These are phyloP conservation scores for Styela plicata DNA, from an alignment of 23 tunicate species.

Conservation along the genomic window DNA sequence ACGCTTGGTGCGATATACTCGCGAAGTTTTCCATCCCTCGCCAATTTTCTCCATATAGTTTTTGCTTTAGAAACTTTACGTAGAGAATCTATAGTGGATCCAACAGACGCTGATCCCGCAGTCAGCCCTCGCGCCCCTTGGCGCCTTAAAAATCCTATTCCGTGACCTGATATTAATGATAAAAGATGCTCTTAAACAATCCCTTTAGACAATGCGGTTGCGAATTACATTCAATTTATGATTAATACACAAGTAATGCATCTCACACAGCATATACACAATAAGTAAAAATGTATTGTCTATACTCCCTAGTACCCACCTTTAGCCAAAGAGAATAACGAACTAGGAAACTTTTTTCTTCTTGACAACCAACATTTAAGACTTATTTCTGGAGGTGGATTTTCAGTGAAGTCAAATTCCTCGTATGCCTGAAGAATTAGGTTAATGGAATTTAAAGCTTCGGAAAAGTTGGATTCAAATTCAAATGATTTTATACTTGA, in stretches of 20 bases:
- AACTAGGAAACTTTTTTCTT: slow-evolving; percentile 6
- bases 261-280: no score
- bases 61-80: neutral
- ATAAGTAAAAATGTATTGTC: no score
- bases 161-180: no score
- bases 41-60: slow-evolving; percentile 1
- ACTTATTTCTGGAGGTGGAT: neutral
- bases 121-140: neutral
- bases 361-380: neutral
- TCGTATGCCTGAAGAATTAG: neutral
- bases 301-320: no score
- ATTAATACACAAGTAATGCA: no score
- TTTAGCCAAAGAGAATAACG: neutral
- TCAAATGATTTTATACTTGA: no score
- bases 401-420: neutral
- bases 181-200: no score
- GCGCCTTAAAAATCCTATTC: neutral
- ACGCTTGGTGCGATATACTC: neutral
- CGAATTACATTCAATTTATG: no score
- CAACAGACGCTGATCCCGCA: neutral
- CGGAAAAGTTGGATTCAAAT: no score
- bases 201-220: no score
- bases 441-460: neutral
- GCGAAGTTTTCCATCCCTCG: neutral
- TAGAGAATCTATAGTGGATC: slow-evolving; percentile 6